phyloP scores from a whole-genome alignment of 2,113 vertebrate species.

The Danionella cerebrum region DNA sequence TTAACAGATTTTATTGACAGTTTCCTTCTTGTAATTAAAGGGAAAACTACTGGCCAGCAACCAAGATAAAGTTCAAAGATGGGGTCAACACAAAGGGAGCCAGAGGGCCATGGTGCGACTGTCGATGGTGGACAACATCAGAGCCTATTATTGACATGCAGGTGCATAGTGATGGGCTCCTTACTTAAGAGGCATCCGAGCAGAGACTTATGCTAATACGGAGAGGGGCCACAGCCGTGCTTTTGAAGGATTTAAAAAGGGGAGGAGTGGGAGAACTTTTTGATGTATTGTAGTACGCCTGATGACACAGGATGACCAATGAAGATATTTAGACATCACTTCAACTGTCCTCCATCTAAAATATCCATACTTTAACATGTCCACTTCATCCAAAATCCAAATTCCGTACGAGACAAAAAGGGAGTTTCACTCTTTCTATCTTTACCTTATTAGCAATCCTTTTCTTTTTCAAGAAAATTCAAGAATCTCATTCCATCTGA shows the following conservation, averaged over 20 bases:
- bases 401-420: too few relatives aligned
- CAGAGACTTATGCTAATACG: slow-evolving; percentile 92
- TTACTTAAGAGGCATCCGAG: slow-evolving; percentile 96
- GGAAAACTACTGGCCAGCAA: slow-evolving; percentile 96
- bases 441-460: too few relatives aligned
- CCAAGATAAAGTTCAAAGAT: slow-evolving; percentile 99
- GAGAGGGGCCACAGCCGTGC: slow-evolving; percentile 73
- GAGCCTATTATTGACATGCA: slow-evolving; percentile 86
- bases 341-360: too few relatives aligned
- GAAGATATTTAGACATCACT: not conserved
- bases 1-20: slow-evolving; percentile 99
- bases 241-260: slow-evolving; percentile 49
- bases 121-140: slow-evolving; percentile 88
- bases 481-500: too few relatives aligned
- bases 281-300: not conserved
- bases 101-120: slow-evolving; percentile 71
- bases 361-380: too few relatives aligned
- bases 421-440: slow-evolving; percentile 8
- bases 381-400: too few relatives aligned
- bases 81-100: slow-evolving; percentile 95
- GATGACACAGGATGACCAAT: not conserved
- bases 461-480: too few relatives aligned
- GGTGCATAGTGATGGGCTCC: slow-evolving; percentile 88
- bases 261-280: not conserved
- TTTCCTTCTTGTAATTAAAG: slow-evolving; percentile 99